phyloP scores from a whole-genome alignment of 2,113 vertebrate species.

The Catharus fuscescens region DNA sequence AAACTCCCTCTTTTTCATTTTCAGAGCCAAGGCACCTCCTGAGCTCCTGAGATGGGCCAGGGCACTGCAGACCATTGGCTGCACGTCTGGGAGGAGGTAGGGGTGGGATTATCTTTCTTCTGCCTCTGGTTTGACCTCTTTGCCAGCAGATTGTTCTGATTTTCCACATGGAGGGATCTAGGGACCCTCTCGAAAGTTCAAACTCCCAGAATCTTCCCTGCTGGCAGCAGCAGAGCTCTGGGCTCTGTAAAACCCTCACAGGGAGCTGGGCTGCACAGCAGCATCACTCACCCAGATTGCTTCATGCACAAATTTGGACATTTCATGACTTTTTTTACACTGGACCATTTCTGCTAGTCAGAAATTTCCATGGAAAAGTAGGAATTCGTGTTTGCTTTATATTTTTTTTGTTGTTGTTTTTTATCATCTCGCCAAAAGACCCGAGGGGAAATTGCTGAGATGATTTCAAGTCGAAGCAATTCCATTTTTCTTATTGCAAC shows the following conservation, averaged over 20 bases:
- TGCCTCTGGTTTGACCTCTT: slow-evolving; percentile 65
- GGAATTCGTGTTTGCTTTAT: not conserved
- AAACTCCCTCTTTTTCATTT: not conserved
- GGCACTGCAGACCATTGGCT: not conserved
- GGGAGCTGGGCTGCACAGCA: not conserved
- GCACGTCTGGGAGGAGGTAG: not conserved
- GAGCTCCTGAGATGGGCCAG: not conserved
- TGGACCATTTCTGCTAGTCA: not conserved
- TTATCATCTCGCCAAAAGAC: not conserved
- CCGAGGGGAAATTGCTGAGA: slow-evolving; percentile 18
- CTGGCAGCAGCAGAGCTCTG: not conserved
- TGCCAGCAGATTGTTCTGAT: slow-evolving; percentile 71
- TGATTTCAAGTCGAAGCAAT: slow-evolving; percentile 12
- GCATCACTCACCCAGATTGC: not conserved
- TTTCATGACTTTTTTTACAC: not conserved
- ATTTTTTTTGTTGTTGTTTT: not conserved
- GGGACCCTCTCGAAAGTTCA: slow-evolving; percentile 64
- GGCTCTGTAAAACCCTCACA: not conserved
- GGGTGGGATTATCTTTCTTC: slow-evolving; percentile 48
- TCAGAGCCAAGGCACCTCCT: not conserved
- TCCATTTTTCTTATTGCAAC: slow-evolving; percentile 12
- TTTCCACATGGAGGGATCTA: slow-evolving; percentile 63
- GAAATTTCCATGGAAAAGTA: not conserved
- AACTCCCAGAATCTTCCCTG: not conserved
- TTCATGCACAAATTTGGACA: not conserved